phyloP scores from a whole-genome alignment of 2,113 vertebrate species.

The Ciconia boyciana region DNA sequence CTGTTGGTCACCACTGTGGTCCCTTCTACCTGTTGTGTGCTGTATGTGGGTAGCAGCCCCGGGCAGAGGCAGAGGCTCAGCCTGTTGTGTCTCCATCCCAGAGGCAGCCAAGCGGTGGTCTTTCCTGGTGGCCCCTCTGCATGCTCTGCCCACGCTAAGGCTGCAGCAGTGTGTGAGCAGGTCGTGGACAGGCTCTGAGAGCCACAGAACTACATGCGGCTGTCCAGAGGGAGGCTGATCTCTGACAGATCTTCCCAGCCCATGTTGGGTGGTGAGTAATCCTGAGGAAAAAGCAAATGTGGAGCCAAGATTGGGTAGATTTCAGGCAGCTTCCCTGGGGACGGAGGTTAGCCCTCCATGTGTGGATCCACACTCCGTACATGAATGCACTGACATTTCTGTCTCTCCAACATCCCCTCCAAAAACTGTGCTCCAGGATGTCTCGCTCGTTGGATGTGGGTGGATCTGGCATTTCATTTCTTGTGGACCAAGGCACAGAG shows the following conservation, averaged over 20 bases:
- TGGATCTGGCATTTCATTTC: not conserved
- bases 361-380: not conserved
- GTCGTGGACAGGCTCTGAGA: not conserved
- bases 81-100: too few species aligned
- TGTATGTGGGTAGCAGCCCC: not conserved
- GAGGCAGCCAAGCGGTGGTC: not conserved
- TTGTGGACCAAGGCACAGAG: not conserved
- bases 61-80: not conserved
- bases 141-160: fast-evolving
- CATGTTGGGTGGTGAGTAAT: not conserved
- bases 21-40: not conserved
- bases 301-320: not conserved
- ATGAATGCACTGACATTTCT: not conserved
- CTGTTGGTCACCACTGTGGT: not conserved
- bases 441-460: not conserved
- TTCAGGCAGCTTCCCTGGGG: not conserved
- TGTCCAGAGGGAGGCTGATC: not conserved
- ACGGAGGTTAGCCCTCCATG: not conserved
- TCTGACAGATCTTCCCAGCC: not conserved
- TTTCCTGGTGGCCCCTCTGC: not conserved
- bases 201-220: not conserved
- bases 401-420: not conserved
- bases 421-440: not conserved
- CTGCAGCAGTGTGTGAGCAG: not conserved
- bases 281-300: not conserved